Evolutionary conservation across 2,888 invertebrate genomes (phyloP).

Genomic region (Resseliella maxima): DNA sequence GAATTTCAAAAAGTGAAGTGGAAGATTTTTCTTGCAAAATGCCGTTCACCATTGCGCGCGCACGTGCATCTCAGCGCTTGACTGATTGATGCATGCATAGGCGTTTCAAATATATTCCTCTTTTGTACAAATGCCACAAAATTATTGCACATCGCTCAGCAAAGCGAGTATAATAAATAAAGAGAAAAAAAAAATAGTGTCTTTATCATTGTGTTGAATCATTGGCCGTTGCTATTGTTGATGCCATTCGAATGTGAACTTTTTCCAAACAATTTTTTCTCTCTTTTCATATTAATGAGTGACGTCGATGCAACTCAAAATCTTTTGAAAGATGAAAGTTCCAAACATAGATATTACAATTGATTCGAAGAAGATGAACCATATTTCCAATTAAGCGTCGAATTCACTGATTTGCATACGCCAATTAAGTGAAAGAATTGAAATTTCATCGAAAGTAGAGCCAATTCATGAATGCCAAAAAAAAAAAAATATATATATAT

Average conservation of each 20-base stretch:
- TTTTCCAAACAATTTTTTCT: background rate
- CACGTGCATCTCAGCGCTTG: background rate
- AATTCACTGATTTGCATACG: background rate
- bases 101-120: background rate
- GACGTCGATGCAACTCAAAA: background rate
- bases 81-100: background rate
- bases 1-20: constrained; percentile 33
- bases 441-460: no score
- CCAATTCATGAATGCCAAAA: no score
- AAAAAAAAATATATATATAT: no score
- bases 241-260: background rate
- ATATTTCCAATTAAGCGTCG: background rate
- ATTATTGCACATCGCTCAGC: background rate
- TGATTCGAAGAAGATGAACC: background rate
- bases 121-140: background rate
- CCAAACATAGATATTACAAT: background rate
- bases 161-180: background rate
- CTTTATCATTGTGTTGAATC: background rate
- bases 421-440: no score
- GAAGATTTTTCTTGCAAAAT: constrained; percentile 3
- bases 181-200: constrained; percentile 15
- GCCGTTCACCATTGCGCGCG: background rate
- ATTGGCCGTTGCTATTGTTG: background rate
- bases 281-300: background rate
- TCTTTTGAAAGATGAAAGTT: background rate